Evolutionary conservation across 53 echinoderm and acorn worm genomes (phyloP), one percentile per base, ranked within the genome.

Genomic region (Apostichopus leukothele): DNA sequence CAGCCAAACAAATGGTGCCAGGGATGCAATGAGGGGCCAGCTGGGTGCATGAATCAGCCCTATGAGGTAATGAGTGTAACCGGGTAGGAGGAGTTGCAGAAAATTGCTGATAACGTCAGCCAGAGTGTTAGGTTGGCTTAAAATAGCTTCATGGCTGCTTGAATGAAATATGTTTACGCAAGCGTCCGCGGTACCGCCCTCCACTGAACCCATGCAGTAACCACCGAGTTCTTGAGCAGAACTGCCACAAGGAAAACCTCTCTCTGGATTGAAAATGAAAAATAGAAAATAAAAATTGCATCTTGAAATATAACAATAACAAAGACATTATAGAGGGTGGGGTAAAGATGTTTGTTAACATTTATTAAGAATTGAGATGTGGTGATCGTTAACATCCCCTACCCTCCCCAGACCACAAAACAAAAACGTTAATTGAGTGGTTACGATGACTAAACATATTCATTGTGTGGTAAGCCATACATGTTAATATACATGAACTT

Each of bases 1-100:
- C 7, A 63, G 8, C 85, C 85, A 85, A 12, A 85, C 6, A n/a
- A 85, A 85, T 39, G 85, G 85, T 10, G 51, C 85, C n/a, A 71
- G 20, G 71, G 21, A 71, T 57, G 57, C 1, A 39, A 3, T 39
- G 12, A 11, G 13, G 7, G 11, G 12, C 6, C 6, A 0, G 6
- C 18, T 67, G 11, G 4, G 71, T 23, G 11, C n/a, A 22, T 85
- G 85, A 4, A 68, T 13, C 66, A 85, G n/a, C 67, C 85, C 85
- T 63, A 85, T 85, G 50, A 22, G 85, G 25, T 85, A 85, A 6
- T 85, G 50, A 9, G 85, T 27, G 26, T 85, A 85, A 27, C 85
- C 85, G 9, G 63, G 63, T 7, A 5, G 27, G 8, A 39, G 1
- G 50, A 85, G 19, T 50, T 68, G 63, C 13, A 12, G 50, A 22